Percentiles rank a stretch among this genome's conserved stretches.
phyloP scores from a whole-genome alignment of 2,797 vertebrate genomes.

The Poecilia picta region DNA sequence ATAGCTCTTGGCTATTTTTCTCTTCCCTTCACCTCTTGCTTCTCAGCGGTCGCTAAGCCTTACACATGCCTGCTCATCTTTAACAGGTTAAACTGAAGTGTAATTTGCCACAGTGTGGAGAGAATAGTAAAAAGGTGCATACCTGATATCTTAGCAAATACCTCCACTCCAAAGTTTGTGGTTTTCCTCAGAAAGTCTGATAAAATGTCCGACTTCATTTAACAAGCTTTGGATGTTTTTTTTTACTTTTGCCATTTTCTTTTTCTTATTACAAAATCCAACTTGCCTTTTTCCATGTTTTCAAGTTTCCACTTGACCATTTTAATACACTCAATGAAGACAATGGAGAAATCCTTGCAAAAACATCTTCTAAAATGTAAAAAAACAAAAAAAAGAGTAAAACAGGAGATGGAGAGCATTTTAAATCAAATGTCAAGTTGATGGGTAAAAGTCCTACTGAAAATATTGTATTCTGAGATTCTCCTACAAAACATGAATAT shows the following conservation, averaged over 20 bases:
- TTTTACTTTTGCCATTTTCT: no score
- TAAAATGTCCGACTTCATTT: not conserved
- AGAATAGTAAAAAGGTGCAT: slow-evolving; percentile 9
- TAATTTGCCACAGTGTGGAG: not conserved
- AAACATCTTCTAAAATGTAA: not conserved
- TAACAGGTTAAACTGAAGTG: slow-evolving; percentile 28
- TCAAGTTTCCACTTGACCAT: not conserved
- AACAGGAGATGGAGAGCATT: not conserved
- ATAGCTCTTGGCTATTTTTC: slow-evolving; percentile 24
- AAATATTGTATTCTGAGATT: not conserved
- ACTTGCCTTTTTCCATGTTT: not conserved
- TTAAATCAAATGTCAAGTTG: not conserved
- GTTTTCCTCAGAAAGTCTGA: not conserved
- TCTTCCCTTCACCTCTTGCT: slow-evolving; percentile 12
- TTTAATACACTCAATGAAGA: not conserved
- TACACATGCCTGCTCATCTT: slow-evolving; percentile 19
- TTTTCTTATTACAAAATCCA: not conserved
- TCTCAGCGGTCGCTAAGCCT: slow-evolving; percentile 23
- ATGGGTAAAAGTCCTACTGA: no score
- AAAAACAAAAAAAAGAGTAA: not conserved
- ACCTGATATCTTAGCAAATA: no score
- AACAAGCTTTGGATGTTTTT: slow-evolving; percentile 3
- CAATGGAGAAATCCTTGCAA: not conserved
- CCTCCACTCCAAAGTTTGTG: not conserved
- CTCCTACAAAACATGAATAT: not conserved